phyloP scores from a whole-genome alignment of 2,113 vertebrate genomes.

The Oenanthe oenanthe region DNA sequence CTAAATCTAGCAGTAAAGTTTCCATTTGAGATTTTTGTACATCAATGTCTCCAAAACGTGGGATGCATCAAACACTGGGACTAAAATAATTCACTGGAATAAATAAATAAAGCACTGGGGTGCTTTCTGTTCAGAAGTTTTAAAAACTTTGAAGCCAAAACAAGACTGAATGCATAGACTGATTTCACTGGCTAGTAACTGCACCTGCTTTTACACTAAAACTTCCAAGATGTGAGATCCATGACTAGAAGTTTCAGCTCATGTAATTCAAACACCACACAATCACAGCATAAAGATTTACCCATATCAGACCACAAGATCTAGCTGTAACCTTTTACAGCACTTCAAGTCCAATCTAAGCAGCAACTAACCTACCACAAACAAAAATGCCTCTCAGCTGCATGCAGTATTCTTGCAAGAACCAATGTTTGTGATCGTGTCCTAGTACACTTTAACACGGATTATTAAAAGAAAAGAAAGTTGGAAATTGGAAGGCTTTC shows the following conservation, averaged over 20 bases:
- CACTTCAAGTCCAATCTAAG: not conserved
- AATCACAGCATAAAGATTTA: not conserved
- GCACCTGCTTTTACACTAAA: not conserved
- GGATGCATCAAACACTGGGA: not conserved
- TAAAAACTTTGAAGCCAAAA: not conserved
- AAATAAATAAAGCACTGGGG: not conserved
- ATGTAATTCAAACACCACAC: not conserved
- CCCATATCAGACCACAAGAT: not conserved
- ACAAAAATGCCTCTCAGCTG: not conserved
- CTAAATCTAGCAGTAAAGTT: not conserved
- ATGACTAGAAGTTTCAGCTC: not conserved
- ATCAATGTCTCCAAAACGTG: not conserved
- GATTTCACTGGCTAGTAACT: not conserved
- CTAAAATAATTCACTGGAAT: not conserved
- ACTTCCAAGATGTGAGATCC: not conserved
- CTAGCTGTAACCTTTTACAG: not conserved
- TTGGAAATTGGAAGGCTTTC: slow-evolving; percentile 21
- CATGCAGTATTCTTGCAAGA: not conserved
- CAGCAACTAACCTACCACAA: not conserved
- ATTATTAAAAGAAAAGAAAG: slow-evolving; percentile 1
- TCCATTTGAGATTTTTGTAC: not conserved
- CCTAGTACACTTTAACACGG: not conserved
- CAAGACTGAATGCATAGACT: not conserved
- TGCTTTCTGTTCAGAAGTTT: not conserved
- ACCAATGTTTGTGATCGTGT: not conserved